A percentile compares a stretch with the other conserved stretches of the same genome.
Evolutionary conservation across 1,140 invertebrate genomes (phyloP).

Genomic region (Neodiprion pinetum): DNA sequence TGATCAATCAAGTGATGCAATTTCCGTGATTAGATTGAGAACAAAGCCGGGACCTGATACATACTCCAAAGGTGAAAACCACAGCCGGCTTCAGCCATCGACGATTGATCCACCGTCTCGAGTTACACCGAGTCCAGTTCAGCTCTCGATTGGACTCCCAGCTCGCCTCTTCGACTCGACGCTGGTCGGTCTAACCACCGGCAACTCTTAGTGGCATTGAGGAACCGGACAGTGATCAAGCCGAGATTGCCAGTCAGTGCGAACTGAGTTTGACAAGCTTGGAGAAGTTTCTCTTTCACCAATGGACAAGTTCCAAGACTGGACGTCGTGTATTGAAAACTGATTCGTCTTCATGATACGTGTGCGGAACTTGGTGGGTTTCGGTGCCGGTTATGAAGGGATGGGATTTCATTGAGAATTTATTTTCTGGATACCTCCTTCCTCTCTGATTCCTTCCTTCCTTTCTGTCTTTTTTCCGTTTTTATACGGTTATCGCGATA

Average conservation of each 20-base stretch:
- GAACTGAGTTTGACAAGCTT: conserved; percentile 17
- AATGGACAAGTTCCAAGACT: not conserved
- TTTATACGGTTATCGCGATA: not conserved
- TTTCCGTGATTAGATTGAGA: conserved; percentile 43
- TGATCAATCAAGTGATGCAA: conserved; percentile 44
- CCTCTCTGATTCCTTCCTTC: not conserved
- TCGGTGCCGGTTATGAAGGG: too few relatives aligned
- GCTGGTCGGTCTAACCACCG: not conserved
- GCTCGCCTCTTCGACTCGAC: not conserved
- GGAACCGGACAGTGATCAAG: conserved; percentile 36
- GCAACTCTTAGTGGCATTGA: conserved; percentile 16
- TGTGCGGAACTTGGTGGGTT: too few relatives aligned
- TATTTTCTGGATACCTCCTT: too few relatives aligned
- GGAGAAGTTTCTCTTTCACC: not conserved
- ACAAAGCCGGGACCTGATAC: conserved; percentile 32
- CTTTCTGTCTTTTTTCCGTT: not conserved
- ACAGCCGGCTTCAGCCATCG: conserved; percentile 37
- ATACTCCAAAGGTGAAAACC: conserved; percentile 15
- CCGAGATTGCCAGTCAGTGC: conserved; percentile 40
- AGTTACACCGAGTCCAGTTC: not conserved
- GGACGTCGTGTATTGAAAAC: too few relatives aligned
- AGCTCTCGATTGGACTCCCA: not conserved
- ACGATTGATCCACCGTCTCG: conserved; percentile 32
- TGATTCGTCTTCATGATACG: too few relatives aligned
- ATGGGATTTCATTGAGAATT: too few relatives aligned